Percentiles rank a stretch among this genome's conserved stretches.
phyloP scores from a whole-genome alignment of 2,797 vertebrate genomes.

The Ctenopoma kingsleyae region DNA sequence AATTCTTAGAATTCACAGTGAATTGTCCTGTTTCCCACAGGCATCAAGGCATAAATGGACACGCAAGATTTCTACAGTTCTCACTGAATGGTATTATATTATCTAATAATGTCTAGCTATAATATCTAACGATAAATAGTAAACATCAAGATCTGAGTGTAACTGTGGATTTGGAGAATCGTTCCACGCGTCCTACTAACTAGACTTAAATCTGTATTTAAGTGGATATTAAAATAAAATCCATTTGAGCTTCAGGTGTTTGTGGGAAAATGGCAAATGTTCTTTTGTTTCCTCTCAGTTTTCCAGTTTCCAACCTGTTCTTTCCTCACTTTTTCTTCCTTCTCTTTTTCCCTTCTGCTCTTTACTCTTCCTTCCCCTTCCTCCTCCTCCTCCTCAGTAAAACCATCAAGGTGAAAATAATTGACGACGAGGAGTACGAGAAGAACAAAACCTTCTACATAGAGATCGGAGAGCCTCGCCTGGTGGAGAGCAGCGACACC shows the following conservation, averaged over 20 bases:
- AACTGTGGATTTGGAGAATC: too few relatives aligned
- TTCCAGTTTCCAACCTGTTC: slow-evolving; percentile 60
- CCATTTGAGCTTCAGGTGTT: neutral
- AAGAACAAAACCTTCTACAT: slow-evolving; percentile 99
- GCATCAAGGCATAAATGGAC: neutral
- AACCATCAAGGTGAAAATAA: slow-evolving; percentile 97
- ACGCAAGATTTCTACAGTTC: neutral
- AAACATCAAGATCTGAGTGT: too few relatives aligned
- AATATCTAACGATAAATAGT: too few relatives aligned
- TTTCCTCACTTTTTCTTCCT: slow-evolving; percentile 85
- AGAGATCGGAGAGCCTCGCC: slow-evolving; percentile 96
- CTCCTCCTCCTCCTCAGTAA: slow-evolving; percentile 91
- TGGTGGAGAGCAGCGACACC: slow-evolving; percentile 97
- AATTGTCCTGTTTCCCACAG: slow-evolving; percentile 26
- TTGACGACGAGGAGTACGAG: slow-evolving; percentile 99
- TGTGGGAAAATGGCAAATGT: slow-evolving; percentile 30
- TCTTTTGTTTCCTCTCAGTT: slow-evolving; percentile 48
- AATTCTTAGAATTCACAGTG: slow-evolving; percentile 5
- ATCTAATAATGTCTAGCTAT: too few relatives aligned
- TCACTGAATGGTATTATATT: neutral
- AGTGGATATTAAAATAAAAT: neutral
- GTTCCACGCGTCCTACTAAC: neutral
- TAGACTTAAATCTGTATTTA: neutral
- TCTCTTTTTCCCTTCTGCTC: slow-evolving; percentile 72
- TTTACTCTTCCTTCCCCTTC: slow-evolving; percentile 79